Conservation (phyloP, 2,113 vertebrate genomes). For the Lasiurus borealis region DNA sequence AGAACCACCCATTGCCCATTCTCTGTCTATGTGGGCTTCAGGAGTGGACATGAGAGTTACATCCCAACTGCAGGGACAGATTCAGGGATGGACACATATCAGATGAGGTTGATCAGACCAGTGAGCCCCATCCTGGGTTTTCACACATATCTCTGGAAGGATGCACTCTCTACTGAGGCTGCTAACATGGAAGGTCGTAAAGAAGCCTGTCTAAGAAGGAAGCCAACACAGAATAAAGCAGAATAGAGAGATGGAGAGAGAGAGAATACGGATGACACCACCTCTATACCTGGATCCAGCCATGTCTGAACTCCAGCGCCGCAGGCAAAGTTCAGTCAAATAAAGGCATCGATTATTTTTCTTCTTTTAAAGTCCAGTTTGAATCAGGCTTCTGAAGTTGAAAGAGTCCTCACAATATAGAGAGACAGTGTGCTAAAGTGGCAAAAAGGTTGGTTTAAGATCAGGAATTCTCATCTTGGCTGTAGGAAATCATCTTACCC, state of each 20-base stretch:
- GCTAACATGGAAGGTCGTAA: background rate
- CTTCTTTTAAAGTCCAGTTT: background rate
- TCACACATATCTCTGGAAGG: background rate
- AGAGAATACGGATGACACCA: background rate
- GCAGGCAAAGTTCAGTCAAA: background rate
- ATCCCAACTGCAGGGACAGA: background rate
- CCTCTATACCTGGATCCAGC: background rate
- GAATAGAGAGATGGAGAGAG: background rate
- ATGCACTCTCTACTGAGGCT: background rate
- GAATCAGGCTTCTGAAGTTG: background rate
- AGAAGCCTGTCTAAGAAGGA: background rate
- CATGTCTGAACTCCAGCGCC: background rate
- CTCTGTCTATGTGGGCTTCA: background rate
- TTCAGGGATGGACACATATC: background rate
- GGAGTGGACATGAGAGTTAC: background rate
- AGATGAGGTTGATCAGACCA: no score
- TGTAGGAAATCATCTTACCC: background rate
- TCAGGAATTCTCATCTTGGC: background rate
- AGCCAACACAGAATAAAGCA: background rate
- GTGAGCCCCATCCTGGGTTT: background rate
- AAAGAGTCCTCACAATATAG: background rate
- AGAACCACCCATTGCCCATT: background rate
- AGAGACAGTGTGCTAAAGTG: background rate
- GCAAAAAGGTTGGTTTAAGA: background rate
- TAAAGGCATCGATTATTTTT: background rate